Conservation (phyloP, 2,888 invertebrate genomes). For the Perizoma flavofasciatum region DNA sequence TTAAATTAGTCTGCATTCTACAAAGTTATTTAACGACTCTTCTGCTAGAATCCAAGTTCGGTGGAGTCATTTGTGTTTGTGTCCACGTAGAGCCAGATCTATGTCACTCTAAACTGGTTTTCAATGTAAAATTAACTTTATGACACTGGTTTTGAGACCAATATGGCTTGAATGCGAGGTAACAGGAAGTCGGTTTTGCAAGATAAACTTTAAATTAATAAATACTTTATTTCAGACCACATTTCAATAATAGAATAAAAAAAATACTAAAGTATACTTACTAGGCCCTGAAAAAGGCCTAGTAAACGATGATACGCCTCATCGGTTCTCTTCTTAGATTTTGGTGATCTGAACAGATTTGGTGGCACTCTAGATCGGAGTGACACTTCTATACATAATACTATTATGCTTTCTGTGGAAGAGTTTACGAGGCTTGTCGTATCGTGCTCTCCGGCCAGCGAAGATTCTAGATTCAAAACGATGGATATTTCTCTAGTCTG, state of each 20-base stretch:
- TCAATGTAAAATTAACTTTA: conserved; percentile 4
- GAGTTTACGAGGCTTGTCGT: conserved; percentile 77
- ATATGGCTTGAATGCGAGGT: background rate
- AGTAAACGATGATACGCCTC: too few relatives aligned
- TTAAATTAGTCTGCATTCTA: conserved; percentile 25
- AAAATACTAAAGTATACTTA: too few relatives aligned
- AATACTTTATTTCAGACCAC: too few relatives aligned
- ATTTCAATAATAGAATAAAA: too few relatives aligned
- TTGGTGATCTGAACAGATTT: too few relatives aligned
- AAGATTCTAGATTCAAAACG: conserved; percentile 75
- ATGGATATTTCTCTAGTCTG: conserved; percentile 58
- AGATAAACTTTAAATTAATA: too few relatives aligned
- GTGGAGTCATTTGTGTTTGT: conserved; percentile 66
- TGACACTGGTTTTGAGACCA: background rate
- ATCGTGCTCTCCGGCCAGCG: conserved; percentile 69
- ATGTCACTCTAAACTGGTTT: conserved; percentile 5
- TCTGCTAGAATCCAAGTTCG: conserved; percentile 51
- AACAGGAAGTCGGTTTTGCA: background rate
- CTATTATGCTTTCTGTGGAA: conserved; percentile 15
- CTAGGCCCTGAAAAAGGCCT: too few relatives aligned
- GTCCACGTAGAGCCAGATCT: conserved; percentile 48
- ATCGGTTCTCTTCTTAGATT: too few relatives aligned
- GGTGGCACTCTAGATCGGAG: background rate
- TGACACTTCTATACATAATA: conserved; percentile 2
- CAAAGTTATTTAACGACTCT: conserved; percentile 35